Evolutionary conservation across 2,113 vertebrate species (phyloP).

Genomic region (Crotalus helleri): DNA sequence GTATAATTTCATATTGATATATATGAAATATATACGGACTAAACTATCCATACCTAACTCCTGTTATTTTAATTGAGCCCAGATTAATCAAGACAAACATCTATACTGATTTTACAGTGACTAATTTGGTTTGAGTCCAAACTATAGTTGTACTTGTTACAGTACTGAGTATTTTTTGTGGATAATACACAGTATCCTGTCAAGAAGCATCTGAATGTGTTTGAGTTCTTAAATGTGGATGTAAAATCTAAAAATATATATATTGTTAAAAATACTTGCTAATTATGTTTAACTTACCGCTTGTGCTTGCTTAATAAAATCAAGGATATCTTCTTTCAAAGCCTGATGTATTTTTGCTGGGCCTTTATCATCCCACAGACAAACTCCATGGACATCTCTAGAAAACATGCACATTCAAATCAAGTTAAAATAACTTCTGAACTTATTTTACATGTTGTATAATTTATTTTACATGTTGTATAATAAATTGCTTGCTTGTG

Average conservation of each 20-base stretch:
- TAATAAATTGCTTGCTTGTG: not conserved
- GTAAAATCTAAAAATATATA: not conserved
- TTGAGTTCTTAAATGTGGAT: not conserved
- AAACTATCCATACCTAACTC: not conserved
- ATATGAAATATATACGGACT: not conserved
- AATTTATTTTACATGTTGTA: not conserved
- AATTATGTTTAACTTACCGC: constrained; percentile 78
- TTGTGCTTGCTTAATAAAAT: constrained; percentile 99
- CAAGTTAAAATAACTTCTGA: not conserved
- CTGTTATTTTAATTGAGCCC: not conserved
- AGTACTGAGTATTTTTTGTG: not conserved
- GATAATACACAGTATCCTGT: constrained; percentile 15
- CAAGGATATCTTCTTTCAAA: constrained; percentile 97
- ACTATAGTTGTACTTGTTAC: not conserved
- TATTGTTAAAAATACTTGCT: constrained; percentile 28
- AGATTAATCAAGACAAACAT: not conserved
- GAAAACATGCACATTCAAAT: constrained; percentile 35
- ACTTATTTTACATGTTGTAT: not conserved
- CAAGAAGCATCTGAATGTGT: not conserved
- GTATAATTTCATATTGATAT: not conserved
- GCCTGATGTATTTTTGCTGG: constrained; percentile 99
- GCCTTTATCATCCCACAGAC: constrained; percentile 98
- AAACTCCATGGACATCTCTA: constrained; percentile 97
- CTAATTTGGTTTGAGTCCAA: not conserved
- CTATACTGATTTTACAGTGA: not conserved